Percentiles rank a stretch among this genome's conserved stretches.
These are phyloP conservation scores for Fulica atra DNA, from an alignment of 2,113 vertebrate genomes.

Conservation along the genomic window DNA sequence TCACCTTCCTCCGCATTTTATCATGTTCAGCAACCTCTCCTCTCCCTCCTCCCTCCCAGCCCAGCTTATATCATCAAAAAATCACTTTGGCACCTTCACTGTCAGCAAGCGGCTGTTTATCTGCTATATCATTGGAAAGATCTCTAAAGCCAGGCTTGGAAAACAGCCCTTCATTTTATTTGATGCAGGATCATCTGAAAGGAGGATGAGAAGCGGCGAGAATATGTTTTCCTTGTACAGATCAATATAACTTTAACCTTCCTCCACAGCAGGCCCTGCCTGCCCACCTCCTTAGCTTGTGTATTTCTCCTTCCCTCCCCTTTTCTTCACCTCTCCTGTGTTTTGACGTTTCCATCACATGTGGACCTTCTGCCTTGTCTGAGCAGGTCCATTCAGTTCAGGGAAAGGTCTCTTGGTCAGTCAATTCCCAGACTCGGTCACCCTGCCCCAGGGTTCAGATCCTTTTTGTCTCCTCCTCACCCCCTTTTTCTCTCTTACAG, in stretches of 20 bases:
- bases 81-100: conserved; percentile 62
- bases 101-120: conserved; percentile 68
- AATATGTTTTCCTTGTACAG: conserved; percentile 66
- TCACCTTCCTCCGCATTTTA: conserved; percentile 25
- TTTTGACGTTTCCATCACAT: not conserved
- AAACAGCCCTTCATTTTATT: conserved; percentile 66
- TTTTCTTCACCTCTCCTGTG: not conserved
- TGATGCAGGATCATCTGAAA: conserved; percentile 73
- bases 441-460: not conserved
- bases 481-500: not conserved
- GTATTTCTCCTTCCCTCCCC: not conserved
- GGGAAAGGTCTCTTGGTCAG: not conserved
- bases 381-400: rapidly evolving
- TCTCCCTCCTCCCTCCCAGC: conserved; percentile 26
- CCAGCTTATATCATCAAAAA: conserved; percentile 69
- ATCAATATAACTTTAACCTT: conserved; percentile 74
- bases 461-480: not conserved
- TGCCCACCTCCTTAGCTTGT: not conserved
- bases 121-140: conserved; percentile 56
- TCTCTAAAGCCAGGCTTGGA: conserved; percentile 70
- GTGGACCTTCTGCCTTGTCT: not conserved
- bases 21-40: conserved; percentile 45
- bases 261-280: conserved; percentile 2
- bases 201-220: conserved; percentile 41
- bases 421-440: not conserved